Evolutionary conservation across 1,140 invertebrate genomes (phyloP).

Genomic region (Anastrepha obliqua): DNA sequence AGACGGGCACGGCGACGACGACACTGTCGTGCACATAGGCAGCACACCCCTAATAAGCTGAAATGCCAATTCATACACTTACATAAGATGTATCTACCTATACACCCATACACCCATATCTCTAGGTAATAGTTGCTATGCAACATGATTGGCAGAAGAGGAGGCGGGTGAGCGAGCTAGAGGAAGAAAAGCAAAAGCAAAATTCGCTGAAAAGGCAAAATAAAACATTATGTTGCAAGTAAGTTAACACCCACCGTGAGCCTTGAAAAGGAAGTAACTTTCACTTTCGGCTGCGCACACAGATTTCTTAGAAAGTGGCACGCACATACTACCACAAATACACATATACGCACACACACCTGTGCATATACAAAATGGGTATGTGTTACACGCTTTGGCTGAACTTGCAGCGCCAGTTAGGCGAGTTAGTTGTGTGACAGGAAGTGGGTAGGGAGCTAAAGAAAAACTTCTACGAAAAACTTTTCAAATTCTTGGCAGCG

Average conservation of each 20-base stretch:
- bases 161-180: neutral
- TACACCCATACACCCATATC: neutral
- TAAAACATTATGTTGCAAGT: neutral
- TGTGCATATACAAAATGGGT: neutral
- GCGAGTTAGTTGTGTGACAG: neutral
- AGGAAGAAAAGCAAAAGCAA: neutral
- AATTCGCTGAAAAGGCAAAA: neutral
- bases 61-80: no score
- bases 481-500: constrained; percentile 13
- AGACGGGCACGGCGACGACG: neutral
- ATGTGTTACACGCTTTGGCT: neutral
- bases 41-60: neutral
- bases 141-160: neutral
- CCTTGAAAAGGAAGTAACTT: constrained; percentile 43
- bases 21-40: no score
- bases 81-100: no score
- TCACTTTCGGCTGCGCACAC: neutral
- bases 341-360: no score
- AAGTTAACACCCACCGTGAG: neutral
- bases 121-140: neutral
- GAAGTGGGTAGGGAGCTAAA: neutral
- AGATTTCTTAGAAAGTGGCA: constrained; percentile 23
- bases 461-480: constrained; percentile 17
- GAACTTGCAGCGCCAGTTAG: neutral
- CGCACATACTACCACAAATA: neutral